A percentile compares a stretch with the other conserved stretches of the same genome.
phyloP scores from a whole-genome alignment of 1,140 invertebrate genomes.

The Diabrotica undecimpunctata region DNA sequence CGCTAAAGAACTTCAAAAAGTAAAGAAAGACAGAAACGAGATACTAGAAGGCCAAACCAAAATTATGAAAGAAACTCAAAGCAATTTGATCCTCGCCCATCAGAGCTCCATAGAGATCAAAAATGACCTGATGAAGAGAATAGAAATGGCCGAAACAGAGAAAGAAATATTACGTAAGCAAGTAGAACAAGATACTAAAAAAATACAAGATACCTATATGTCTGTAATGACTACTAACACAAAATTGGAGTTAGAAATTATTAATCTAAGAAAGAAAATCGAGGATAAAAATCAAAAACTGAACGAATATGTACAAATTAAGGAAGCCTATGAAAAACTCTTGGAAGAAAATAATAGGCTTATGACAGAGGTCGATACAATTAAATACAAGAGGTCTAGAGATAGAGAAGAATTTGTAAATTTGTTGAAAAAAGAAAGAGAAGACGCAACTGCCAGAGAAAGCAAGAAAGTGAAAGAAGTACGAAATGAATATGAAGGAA shows the following conservation, averaged over 20 bases:
- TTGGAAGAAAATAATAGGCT: conserved; percentile 44
- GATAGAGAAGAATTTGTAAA: conserved; percentile 42
- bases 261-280: conserved; percentile 34
- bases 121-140: conserved; percentile 25
- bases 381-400: conserved; percentile 41
- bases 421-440: conserved; percentile 37
- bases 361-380: conserved; percentile 40
- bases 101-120: conserved; percentile 31
- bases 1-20: conserved; percentile 26
- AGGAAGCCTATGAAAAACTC: conserved; percentile 44
- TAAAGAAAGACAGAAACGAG: conserved; percentile 31
- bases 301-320: conserved; percentile 27
- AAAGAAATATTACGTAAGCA: conserved; percentile 16
- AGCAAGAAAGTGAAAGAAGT: conserved; percentile 48
- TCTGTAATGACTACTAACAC: conserved; percentile 38
- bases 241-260: conserved; percentile 39
- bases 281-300: conserved; percentile 37
- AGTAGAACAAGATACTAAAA: conserved; percentile 29
- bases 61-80: conserved; percentile 34
- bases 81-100: conserved; percentile 29
- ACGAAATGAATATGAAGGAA: conserved; percentile 60
- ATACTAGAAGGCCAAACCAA: conserved; percentile 31
- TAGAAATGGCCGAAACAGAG: conserved; percentile 27
- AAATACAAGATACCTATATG: conserved; percentile 37
- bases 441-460: conserved; percentile 28